Base-by-base conservation (phyloP, 2,888 invertebrate species). In the Dioctria linearis region DNA sequence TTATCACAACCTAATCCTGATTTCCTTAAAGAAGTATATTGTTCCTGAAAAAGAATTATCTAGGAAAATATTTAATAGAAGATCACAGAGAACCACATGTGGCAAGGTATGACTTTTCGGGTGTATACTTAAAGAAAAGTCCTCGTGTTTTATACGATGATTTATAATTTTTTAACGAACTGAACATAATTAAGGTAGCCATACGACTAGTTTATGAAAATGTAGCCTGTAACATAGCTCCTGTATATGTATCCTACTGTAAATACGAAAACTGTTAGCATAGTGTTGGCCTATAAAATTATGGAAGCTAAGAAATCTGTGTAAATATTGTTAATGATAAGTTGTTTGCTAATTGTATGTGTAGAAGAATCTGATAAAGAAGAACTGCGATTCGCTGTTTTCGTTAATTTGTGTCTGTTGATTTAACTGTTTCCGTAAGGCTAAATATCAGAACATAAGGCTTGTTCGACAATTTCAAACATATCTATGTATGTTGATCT, bases 81-180 rank as follows among this genome's bases (percentile, higher is more conserved):
- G 2, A 25, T 25, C 25, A 25, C 25, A 25, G 25, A 25, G 2
- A 46, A 8, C 46, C 5, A 46, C 8, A 6, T 6, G 46, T 46
- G 67, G 13, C 67, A 67, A 13, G 43, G 67, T 67, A 43, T 46
- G 43, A 6, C n/a, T 67, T 46, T 46, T 8, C 8, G 13, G 65
- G 40, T n/a, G 3, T 39, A 39, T 61, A 39, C 63, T 42, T 46
- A 43, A 59, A 54, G 37, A 25, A 43, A 59, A 51, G 80, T 80
- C 79, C 42, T 82, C 82, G 82, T 82, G 80, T 82, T 82, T 80
- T 82, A 82, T 82, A 82, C 82, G 82, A 78, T 54, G 82, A 82
- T 79, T 75, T 46, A 75, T 43, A 75, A 75, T 75, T 75, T 75
- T 65, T 65, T 39, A 59, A 75, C 46, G 75, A 75, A 75, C 75